Base-by-base conservation (phyloP, 1,140 invertebrate species). In the Cephus cinctus region DNA sequence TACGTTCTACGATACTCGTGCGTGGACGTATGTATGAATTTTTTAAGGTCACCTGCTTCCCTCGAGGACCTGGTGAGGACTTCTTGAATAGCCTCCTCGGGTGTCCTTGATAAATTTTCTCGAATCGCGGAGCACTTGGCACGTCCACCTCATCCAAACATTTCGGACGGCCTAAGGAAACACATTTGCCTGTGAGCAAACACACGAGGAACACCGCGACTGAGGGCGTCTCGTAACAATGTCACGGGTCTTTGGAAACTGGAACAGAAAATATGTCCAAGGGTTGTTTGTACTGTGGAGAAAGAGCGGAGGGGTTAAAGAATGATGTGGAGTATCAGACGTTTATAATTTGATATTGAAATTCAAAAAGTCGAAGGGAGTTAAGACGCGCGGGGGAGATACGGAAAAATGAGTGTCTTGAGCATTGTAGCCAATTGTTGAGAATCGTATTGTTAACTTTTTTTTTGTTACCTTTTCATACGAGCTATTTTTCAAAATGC, bases 111-210 rank as follows among this genome's bases (percentile, higher is more conserved):
- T 61, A 57, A 56, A 53, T 61, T 57, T 53, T 52, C 44, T 54
- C 46, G 52, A 65, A 65, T 70, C 54, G 58, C 52, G 57, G 58
- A 63, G 56, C 51, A 61, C 61, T 64, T 60, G 67, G 56, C 39
- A 57, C 53, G 59, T 31, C 51, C n/a, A 8, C 12, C 53, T 57
- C 68, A 59, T 67, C 61, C 69, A 73, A 74, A 72, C 69, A 69
- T 71, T 61, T 67, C 59, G 59, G 62, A 62, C 64, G 56, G 67
- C 71, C 65, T 73, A 69, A 73, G 67, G 69, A 72, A 75, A 75
- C 71, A 69, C 69, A 74, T 75, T 75, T 75, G 66, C 71, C 71
- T 74, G 69, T 63, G 56, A 56, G 60, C 69, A 74, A 74, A 74
- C 63, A 75, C 52, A 49, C 41, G 40, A 8, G 27, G 11, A n/a